Evolutionary conservation across 2,113 vertebrate genomes (phyloP), one percentile per base, ranked within the genome.

Genomic region (Varanus salvator): DNA sequence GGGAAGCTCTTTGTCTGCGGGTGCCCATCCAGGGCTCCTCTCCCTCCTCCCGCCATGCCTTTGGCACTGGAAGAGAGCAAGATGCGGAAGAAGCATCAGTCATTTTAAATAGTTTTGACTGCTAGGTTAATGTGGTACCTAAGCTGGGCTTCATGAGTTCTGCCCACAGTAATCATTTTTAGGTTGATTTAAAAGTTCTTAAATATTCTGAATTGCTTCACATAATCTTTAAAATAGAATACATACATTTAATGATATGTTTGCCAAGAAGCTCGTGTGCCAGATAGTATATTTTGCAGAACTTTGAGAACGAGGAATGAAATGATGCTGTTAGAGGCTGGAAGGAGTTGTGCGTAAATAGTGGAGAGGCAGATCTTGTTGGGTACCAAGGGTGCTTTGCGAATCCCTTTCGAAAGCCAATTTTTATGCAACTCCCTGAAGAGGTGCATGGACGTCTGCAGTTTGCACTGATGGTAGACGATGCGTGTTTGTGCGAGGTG

Each of bases 61-160:
- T 64, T 66, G 90, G 75, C 88, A 48, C 92, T 80, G 80, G 60
- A 90, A 93, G 90, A 48, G 95, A 88, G 92, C 66, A 91, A 93
- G 94, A 95, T 94, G 93, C 29, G 0, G n/a, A 94, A 91, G 93
- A 93, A 96, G 66, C 11, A 19, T 94, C 90, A 71, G 94, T 96
- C 95, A 68, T 96, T 95, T 94, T 95, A 93, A 96, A 94, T 93
- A 94, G 94, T 95, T 93, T 91, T 93, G 94, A 93, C 93, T 95
- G 94, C 93, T 88, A 93, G 94, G 89, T 95, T 95, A 92, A 96
- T 8, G 77, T 0, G 52, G 75, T 92, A 95, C 94, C 95, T 93
- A 88, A 76, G 31, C 48, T 0, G 92, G 80, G 93, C 90, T 91
- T 92, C 88, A 89, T 92, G 94, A 93, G 94, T 92, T 95, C 90